Evolutionary conservation across 2,113 vertebrate species (phyloP).

Genomic region (Hassar affinis): DNA sequence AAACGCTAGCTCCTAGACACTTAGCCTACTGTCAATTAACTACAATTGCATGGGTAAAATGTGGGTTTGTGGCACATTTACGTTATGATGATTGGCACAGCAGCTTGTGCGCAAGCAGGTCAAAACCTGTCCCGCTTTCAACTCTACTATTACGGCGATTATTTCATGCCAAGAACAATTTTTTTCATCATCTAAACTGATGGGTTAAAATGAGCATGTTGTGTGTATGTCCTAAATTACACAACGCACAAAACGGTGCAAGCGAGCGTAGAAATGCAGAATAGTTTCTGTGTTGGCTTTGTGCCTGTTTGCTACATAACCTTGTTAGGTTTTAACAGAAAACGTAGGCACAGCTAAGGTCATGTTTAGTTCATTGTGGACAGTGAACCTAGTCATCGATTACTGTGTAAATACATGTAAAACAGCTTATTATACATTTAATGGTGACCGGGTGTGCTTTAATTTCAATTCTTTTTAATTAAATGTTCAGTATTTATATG

Average conservation of each 20-base stretch:
- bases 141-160: neutral
- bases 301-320: neutral
- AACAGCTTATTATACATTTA: neutral
- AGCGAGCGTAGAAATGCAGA: neutral
- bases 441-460: no score
- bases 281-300: neutral
- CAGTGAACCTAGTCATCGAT: neutral
- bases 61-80: neutral
- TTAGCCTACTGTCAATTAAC: neutral
- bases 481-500: neutral
- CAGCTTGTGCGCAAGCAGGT: neutral
- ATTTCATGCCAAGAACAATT: neutral
- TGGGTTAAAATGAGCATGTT: neutral
- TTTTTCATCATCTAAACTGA: neutral
- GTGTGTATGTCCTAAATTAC: neutral
- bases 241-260: neutral
- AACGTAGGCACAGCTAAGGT: neutral
- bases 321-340: conserved; percentile 8
- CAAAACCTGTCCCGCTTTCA: neutral
- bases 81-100: neutral
- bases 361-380: neutral
- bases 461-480: no score
- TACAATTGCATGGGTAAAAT: no score
- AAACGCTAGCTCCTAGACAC: neutral
- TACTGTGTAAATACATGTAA: neutral